Evolutionary conservation across 2,113 vertebrate species (phyloP).

Genomic region (Phylloscopus trochilus): DNA sequence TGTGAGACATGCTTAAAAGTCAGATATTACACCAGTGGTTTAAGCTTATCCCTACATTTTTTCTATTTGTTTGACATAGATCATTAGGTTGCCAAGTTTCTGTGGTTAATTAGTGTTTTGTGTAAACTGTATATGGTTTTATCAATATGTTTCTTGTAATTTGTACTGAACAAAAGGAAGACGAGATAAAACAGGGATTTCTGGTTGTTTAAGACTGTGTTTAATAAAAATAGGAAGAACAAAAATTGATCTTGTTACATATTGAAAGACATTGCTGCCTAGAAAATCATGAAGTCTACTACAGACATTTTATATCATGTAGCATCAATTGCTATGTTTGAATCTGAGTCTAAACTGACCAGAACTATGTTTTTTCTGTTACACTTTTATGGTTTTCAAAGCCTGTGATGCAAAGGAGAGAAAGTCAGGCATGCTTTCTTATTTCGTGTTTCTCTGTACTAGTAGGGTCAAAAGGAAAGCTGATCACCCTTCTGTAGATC

Average conservation of each 20-base stretch:
- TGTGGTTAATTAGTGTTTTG: constrained; percentile 7
- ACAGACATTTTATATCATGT: neutral
- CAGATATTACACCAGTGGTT: neutral
- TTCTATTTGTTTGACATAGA: neutral
- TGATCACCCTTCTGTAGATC: neutral
- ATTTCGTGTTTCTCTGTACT: neutral
- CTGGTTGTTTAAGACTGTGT: neutral
- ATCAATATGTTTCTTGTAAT: constrained; percentile 5
- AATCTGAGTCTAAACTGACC: neutral
- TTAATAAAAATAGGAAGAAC: neutral
- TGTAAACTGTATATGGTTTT: neutral
- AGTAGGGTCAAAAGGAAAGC: neutral
- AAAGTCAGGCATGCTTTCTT: neutral
- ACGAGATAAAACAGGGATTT: neutral
- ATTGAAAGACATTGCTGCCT: neutral
- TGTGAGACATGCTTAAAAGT: neutral
- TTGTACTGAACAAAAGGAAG: neutral
- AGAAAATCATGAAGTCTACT: neutral
- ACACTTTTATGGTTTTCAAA: neutral
- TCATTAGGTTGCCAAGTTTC: neutral
- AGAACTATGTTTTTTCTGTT: neutral
- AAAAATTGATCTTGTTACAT: neutral
- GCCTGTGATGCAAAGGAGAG: neutral
- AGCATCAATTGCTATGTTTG: neutral
- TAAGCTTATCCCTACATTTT: neutral